Conservation (phyloP, 53 echinoderm and acorn worm genomes). For the Holothuria scabra region DNA sequence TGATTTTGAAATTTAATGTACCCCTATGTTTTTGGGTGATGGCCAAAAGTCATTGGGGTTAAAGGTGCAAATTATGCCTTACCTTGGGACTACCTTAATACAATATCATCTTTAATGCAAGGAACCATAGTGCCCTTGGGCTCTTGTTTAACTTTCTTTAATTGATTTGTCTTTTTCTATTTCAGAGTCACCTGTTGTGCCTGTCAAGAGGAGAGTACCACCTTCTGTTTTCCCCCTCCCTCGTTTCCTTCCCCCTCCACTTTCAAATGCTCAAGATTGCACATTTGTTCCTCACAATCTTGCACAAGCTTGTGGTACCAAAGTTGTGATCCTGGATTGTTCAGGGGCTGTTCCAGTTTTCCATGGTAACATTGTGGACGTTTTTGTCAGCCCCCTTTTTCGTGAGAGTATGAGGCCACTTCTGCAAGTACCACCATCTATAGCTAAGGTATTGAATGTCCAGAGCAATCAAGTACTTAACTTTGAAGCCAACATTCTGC, state of each 20-base stretch:
- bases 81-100: too few species aligned
- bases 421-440: conserved; percentile 70
- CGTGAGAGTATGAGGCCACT: conserved; percentile 78
- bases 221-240: conserved; percentile 79
- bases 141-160: too few species aligned
- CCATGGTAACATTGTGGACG: conserved; percentile 87
- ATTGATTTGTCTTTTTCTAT: neutral
- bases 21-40: too few species aligned
- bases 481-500: conserved; percentile 91
- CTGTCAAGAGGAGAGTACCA: conserved; percentile 74
- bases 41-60: too few species aligned
- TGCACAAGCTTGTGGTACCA: conserved; percentile 76
- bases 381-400: conserved; percentile 83
- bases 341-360: conserved; percentile 80
- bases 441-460: conserved; percentile 72
- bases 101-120: too few species aligned
- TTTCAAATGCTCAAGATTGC: conserved; percentile 79
- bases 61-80: too few species aligned
- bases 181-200: conserved; percentile 58
- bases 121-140: too few species aligned
- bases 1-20: too few species aligned
- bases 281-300: conserved; percentile 86
- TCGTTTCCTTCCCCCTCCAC: conserved; percentile 80
- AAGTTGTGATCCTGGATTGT: conserved; percentile 84
- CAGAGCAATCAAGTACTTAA: conserved; percentile 80